A percentile compares a stretch with the other conserved stretches of the same genome.
Evolutionary conservation across 2,797 vertebrate genomes (phyloP).

Genomic region (Steatocranus sp.): DNA sequence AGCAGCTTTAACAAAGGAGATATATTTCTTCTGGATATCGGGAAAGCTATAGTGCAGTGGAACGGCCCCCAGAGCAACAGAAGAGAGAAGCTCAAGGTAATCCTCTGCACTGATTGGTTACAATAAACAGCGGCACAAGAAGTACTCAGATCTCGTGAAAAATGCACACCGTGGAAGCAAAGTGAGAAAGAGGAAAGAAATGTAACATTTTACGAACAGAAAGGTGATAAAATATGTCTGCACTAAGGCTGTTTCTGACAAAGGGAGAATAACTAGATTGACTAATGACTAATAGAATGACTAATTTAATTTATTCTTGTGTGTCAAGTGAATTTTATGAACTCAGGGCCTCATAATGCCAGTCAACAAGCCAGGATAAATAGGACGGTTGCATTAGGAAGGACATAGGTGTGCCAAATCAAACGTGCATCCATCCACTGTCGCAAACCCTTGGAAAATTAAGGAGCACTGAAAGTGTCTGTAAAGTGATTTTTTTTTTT

Average conservation of each 20-base stretch:
- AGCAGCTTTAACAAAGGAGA: slow-evolving; percentile 88
- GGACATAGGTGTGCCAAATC: background rate
- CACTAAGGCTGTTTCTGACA: background rate
- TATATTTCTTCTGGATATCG: slow-evolving; percentile 87
- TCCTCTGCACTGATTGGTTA: background rate
- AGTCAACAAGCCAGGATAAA: background rate
- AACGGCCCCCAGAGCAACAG: slow-evolving; percentile 88
- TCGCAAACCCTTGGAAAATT: background rate
- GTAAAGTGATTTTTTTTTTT: background rate
- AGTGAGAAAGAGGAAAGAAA: background rate
- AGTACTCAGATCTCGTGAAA: background rate
- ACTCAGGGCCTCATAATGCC: background rate
- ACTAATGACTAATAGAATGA: background rate
- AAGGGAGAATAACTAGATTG: background rate
- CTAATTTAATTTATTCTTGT: background rate
- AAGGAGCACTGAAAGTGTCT: background rate
- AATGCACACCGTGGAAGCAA: background rate
- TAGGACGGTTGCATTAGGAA: background rate
- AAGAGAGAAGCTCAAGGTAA: slow-evolving; percentile 84
- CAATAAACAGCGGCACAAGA: background rate
- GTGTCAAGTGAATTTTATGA: background rate
- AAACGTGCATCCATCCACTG: background rate
- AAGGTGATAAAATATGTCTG: background rate
- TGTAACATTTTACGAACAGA: background rate
- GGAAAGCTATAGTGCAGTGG: slow-evolving; percentile 90